These are phyloP conservation scores for Epiblema foenella DNA, from an alignment of 2,888 invertebrate genomes.

Conservation along the genomic window DNA sequence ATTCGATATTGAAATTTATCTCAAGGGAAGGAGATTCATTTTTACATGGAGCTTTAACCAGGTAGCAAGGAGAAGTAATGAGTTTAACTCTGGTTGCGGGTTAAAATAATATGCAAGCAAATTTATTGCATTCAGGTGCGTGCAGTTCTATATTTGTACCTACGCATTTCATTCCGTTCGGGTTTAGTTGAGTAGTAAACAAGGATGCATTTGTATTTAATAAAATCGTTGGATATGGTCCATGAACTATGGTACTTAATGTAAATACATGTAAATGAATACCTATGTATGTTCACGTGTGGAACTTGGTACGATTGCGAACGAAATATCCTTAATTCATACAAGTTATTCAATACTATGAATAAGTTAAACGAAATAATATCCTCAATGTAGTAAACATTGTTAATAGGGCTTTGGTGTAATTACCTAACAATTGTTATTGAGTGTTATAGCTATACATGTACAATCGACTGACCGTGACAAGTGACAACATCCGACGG, in stretches of 20 bases:
- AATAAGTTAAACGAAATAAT: background rate
- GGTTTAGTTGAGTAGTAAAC: constrained; percentile 27
- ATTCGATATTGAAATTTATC: constrained; percentile 7
- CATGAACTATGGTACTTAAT: background rate
- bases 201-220: constrained; percentile 26
- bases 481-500: too few relatives aligned
- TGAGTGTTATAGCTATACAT: too few relatives aligned
- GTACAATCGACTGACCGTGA: too few relatives aligned
- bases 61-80: constrained; percentile 36
- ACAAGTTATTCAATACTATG: too few relatives aligned
- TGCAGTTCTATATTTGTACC: constrained; percentile 44
- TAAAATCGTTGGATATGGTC: background rate
- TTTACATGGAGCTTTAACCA: constrained; percentile 8
- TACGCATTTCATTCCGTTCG: constrained; percentile 31
- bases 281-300: too few relatives aligned
- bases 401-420: too few relatives aligned
- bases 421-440: too few relatives aligned
- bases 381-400: background rate
- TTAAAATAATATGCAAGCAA: constrained; percentile 47
- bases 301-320: too few relatives aligned
- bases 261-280: too few relatives aligned
- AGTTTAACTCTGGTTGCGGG: constrained; percentile 39
- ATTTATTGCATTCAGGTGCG: constrained; percentile 53
- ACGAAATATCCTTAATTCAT: too few relatives aligned
- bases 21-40: background rate